These are phyloP conservation scores for Chrysochloris asiatica DNA, from an alignment of 2,113 vertebrate genomes.

Conservation along the genomic window DNA sequence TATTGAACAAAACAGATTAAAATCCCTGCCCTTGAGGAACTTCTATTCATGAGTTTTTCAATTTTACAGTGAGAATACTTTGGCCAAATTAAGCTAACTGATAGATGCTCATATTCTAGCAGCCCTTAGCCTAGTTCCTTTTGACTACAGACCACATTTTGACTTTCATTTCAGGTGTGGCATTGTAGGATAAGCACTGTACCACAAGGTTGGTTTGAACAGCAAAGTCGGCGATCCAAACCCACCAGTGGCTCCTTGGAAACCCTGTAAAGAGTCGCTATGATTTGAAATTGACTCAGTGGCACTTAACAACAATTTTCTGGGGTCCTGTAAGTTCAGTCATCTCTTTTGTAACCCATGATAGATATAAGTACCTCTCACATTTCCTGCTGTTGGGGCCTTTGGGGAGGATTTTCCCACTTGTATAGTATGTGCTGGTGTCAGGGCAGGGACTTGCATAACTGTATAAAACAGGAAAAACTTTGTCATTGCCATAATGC, in stretches of 20 bases:
- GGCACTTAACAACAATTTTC: no score
- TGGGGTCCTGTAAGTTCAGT: not conserved
- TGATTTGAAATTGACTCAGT: no score
- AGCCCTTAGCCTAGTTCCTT: not conserved
- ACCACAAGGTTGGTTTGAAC: no score
- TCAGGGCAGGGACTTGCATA: not conserved
- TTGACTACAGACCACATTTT: constrained; percentile 7
- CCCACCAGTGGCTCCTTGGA: no score
- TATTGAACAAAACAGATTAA: not conserved
- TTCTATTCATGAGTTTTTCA: not conserved
- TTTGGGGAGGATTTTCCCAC: no score
- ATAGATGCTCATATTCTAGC: not conserved
- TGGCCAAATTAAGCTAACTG: not conserved
- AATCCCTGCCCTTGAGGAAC: not conserved
- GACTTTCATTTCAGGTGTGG: constrained; percentile 3
- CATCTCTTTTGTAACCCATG: not conserved
- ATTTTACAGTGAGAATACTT: not conserved
- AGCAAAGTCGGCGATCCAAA: no score
- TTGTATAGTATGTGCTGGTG: no score
- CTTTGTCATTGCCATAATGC: not conserved
- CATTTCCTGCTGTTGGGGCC: no score
- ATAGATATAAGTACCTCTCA: not conserved
- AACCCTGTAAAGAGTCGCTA: no score
- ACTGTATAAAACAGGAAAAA: not conserved
- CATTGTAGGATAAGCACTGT: no score